Evolutionary conservation across 2,113 vertebrate genomes (phyloP).

Genomic region (Tetrax tetrax): DNA sequence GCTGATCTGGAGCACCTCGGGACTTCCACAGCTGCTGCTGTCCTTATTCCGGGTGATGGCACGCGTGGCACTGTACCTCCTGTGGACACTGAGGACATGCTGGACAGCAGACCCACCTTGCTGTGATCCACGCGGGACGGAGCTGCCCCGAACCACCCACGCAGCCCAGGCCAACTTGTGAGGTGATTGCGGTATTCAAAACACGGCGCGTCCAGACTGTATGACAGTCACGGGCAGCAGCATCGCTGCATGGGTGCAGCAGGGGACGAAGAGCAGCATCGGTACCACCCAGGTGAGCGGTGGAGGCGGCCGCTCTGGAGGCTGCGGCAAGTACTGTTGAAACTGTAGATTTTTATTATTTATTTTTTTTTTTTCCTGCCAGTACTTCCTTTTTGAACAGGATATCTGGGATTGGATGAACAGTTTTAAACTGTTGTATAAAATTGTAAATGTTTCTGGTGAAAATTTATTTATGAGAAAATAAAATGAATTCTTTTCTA

Average conservation of each 20-base stretch:
- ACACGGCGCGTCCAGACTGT: fast-evolving
- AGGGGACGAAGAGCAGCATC: background rate
- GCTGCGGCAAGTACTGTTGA: fast-evolving
- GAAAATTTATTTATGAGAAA: background rate
- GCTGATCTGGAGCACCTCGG: background rate
- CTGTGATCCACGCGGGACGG: background rate
- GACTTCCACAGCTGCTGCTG: background rate
- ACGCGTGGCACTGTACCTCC: fast-evolving
- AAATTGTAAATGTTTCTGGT: background rate
- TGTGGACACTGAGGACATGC: fast-evolving
- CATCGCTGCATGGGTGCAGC: background rate
- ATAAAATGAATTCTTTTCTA: background rate
- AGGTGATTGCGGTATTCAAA: background rate
- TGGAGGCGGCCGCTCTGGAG: background rate
- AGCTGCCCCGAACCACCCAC: fast-evolving
- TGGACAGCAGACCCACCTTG: background rate
- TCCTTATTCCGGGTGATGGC: background rate
- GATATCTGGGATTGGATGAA: background rate
- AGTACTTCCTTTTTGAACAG: background rate
- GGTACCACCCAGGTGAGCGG: no score
- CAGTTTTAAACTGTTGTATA: background rate
- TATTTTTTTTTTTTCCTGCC: background rate
- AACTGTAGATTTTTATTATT: background rate
- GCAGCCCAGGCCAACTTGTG: fast-evolving
- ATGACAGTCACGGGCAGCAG: no score